A percentile compares a stretch with the other conserved stretches of the same genome.
phyloP scores from a whole-genome alignment of 2,888 invertebrate genomes.

The Busseola fusca region DNA sequence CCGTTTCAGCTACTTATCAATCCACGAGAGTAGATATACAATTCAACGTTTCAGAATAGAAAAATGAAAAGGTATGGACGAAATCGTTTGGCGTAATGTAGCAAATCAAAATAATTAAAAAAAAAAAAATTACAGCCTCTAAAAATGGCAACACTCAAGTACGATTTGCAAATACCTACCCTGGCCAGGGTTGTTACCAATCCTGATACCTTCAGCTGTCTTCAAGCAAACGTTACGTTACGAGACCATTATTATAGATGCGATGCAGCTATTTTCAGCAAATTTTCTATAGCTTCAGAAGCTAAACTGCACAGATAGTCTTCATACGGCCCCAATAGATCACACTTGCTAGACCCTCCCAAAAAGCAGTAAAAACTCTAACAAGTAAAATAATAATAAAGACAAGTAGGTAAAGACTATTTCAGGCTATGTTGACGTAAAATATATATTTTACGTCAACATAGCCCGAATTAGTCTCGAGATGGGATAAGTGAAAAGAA shows the following conservation, averaged over 20 bases:
- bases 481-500: conserved; percentile 65
- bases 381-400: conserved; percentile 37
- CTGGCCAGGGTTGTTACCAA: neutral
- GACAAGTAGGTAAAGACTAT: too few species aligned
- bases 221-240: neutral
- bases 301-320: neutral
- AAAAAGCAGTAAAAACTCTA: conserved; percentile 5
- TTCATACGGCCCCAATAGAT: neutral
- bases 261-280: neutral
- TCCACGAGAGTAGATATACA: neutral
- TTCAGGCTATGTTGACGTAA: too few species aligned
- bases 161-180: neutral
- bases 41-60: neutral
- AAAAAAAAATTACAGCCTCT: neutral
- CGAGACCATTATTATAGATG: neutral
- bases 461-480: conserved; percentile 62
- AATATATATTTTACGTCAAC: conserved; percentile 49
- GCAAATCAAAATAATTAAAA: too few species aligned
- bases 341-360: neutral
- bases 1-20: neutral
- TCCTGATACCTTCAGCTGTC: neutral
- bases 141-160: neutral
- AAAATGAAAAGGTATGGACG: neutral
- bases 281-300: neutral
- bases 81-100: too few species aligned